Percentiles rank a stretch among this genome's conserved stretches.
These are phyloP conservation scores for Elephas maximus DNA, from an alignment of 2,113 vertebrate genomes.

Conservation along the genomic window DNA sequence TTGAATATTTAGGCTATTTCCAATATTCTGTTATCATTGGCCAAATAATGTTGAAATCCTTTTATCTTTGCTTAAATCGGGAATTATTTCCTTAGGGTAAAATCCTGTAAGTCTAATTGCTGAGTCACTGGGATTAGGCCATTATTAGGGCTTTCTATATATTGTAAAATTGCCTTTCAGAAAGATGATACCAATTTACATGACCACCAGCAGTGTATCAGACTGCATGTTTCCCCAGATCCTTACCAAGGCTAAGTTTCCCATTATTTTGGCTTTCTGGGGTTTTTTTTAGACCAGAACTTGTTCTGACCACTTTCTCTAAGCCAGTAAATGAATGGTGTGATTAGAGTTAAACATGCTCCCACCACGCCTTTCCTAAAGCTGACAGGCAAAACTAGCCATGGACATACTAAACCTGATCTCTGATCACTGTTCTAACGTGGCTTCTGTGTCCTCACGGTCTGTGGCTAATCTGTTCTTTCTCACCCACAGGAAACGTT, in stretches of 20 bases:
- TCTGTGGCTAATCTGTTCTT: conserved; percentile 50
- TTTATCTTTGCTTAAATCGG: conserved; percentile 57
- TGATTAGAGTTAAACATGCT: neutral
- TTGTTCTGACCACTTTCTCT: conserved; percentile 33
- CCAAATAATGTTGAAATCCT: conserved; percentile 27
- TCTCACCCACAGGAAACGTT: conserved; percentile 33
- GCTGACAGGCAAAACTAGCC: neutral
- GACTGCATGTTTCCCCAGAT: neutral
- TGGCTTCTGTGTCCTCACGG: neutral
- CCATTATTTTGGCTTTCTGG: conserved; percentile 45
- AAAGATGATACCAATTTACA: conserved; percentile 57
- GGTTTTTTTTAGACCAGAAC: conserved; percentile 39
- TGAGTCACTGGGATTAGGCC: conserved; percentile 58
- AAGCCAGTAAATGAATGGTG: neutral
- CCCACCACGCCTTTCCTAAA: neutral
- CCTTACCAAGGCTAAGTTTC: neutral
- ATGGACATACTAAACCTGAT: neutral
- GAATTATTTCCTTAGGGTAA: conserved; percentile 61
- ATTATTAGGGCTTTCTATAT: conserved; percentile 59
- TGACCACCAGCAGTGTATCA: neutral
- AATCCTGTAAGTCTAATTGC: conserved; percentile 54
- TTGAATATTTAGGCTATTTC: conserved; percentile 42
- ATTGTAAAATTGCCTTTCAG: conserved; percentile 53
- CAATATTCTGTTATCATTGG: conserved; percentile 50
- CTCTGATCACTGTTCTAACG: neutral